Base-by-base conservation (phyloP, 2,113 vertebrate genomes). In the Siniperca knerii region DNA sequence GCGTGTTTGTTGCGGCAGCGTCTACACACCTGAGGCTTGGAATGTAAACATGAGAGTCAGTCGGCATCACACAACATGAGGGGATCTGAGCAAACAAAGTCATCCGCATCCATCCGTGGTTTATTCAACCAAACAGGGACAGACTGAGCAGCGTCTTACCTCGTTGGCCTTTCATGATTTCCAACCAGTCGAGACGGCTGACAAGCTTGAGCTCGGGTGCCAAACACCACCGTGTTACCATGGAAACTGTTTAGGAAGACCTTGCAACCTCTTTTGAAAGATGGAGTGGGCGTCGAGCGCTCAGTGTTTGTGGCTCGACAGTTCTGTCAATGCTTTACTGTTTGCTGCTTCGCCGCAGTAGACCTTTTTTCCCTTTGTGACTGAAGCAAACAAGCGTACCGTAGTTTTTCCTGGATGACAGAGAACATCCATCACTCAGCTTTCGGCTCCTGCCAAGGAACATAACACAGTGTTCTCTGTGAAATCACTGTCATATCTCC, bases 231-330 rank as follows among this genome's bases (percentile, higher is more conserved):
- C 25, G 15, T 0, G 87, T 95, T 88, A 21, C 92, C 91, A 92
- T 92, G 86, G 94, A 89, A 95, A 95, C 93, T 79, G 90, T 93
- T 92, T 89, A 79, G 72, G 60, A 89, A 91, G 87, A 90, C 81
- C 91, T 93, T 71, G 86, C 84, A 82, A 89, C 78, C 81, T 89
- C 81, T 77, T 85, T 81, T 84, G 68, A 86, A 84, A 87, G 81
- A 92, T 64, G 79, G 75, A 73, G 93, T 92, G 85, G 91, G 93
- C 79, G 90, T 90, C 18, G 71, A 69, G 82, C 61, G 12, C 66
- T 75, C 55, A 1, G 58, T 62, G 78, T 88, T 85, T 71, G 64
- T 73, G 62, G 77, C 69, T 79, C 44, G 20, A 83, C 79, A 57
- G 84, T 74, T 79, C 50, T 74, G 80, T 91, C 85, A 37, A 33